Evolutionary conservation across 2,797 vertebrate species (phyloP).

Genomic region (Uromys caudimaculatus): DNA sequence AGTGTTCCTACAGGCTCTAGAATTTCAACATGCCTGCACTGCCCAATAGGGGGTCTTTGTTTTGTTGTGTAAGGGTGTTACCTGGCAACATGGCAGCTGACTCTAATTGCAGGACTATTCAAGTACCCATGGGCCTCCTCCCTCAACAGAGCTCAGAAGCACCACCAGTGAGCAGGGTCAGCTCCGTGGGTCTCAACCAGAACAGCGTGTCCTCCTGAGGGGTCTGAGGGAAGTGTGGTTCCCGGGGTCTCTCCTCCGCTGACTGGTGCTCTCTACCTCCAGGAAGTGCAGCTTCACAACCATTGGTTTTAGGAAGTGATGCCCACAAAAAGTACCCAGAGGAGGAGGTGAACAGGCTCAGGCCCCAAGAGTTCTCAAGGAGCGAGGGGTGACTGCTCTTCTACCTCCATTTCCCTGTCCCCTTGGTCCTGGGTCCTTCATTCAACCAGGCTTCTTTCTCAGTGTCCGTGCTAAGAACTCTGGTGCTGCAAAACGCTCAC

Average conservation of each 20-base stretch:
- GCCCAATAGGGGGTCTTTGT: conserved; percentile 34
- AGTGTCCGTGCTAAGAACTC: too few species aligned
- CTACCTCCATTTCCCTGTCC: background rate
- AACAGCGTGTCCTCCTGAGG: background rate
- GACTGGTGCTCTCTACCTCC: background rate
- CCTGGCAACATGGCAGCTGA: conserved; percentile 19
- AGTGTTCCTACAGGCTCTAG: background rate
- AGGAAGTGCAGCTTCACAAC: background rate
- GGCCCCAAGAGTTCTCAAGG: background rate
- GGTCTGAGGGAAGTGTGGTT: background rate
- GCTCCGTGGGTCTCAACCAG: background rate
- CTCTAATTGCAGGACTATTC: background rate
- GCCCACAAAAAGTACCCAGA: background rate
- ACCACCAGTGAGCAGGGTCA: background rate
- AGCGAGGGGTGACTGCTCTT: background rate
- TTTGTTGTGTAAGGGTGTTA: conserved; percentile 47
- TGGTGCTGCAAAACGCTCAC: background rate
- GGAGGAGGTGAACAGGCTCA: background rate
- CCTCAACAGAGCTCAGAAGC: background rate
- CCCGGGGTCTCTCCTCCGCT: background rate
- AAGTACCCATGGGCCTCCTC: background rate
- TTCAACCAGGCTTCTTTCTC: background rate
- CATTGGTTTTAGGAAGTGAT: fast-evolving
- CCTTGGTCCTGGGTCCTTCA: background rate
- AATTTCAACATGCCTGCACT: background rate